These are phyloP conservation scores for Jordanella pulchra DNA, from an alignment of 2,797 vertebrate genomes.

Conservation along the genomic window DNA sequence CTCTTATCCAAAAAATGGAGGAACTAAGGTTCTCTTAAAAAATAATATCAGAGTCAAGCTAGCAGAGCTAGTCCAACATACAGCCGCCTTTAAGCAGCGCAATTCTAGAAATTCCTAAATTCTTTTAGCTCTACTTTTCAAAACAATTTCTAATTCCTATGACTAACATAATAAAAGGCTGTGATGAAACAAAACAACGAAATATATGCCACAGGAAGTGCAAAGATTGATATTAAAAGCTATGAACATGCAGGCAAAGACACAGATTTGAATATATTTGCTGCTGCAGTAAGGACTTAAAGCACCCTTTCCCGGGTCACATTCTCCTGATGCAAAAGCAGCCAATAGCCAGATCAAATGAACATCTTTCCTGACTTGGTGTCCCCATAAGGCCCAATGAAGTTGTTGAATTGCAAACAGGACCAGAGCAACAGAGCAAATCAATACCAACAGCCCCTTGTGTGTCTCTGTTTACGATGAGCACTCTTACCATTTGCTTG, in stretches of 20 bases:
- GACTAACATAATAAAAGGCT: slow-evolving; percentile 5
- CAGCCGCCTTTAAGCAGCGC: too few relatives aligned
- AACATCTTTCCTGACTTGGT: slow-evolving; percentile 53
- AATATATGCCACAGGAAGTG: slow-evolving; percentile 37
- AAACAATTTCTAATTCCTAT: not conserved
- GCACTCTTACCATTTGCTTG: slow-evolving; percentile 15
- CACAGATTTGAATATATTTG: slow-evolving; percentile 42
- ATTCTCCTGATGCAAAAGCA: slow-evolving; percentile 30
- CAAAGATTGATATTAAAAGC: slow-evolving; percentile 23
- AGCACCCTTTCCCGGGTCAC: slow-evolving; percentile 17
- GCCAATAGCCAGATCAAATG: slow-evolving; percentile 57
- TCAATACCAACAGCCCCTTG: slow-evolving; percentile 35
- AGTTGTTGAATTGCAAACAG: slow-evolving; percentile 58
- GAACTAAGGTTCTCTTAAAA: too few relatives aligned
- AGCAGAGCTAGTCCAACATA: too few relatives aligned
- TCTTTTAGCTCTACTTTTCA: not conserved
- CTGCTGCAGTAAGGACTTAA: slow-evolving; percentile 43
- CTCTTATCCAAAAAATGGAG: too few relatives aligned
- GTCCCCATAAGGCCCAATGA: slow-evolving; percentile 56
- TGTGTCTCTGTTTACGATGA: slow-evolving; percentile 17
- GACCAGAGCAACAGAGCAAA: slow-evolving; percentile 55
- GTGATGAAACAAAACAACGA: not conserved
- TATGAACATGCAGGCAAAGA: slow-evolving; percentile 5
- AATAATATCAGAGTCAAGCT: too few relatives aligned
- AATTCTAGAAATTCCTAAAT: not conserved